Evolutionary conservation across 2,888 invertebrate genomes (phyloP).

Genomic region (Heteromyza rotundicornis): DNA sequence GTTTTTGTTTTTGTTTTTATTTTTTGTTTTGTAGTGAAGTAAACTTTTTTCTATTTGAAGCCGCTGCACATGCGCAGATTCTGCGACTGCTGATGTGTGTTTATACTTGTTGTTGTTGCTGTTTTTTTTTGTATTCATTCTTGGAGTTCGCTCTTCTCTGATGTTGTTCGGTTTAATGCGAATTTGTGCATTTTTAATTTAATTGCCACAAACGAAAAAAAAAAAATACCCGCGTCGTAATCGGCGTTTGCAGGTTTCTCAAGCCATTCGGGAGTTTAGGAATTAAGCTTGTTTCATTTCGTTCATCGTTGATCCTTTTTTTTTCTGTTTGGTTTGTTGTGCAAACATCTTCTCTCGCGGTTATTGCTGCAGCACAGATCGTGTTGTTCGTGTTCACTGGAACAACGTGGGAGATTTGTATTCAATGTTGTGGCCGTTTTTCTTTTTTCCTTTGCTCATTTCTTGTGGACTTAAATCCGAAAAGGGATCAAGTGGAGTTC

Average conservation of each 20-base stretch:
- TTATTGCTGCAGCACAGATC: not conserved
- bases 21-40: not conserved
- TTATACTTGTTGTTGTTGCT: not conserved
- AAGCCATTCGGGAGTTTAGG: not conserved
- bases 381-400: slow-evolving; percentile 10
- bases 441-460: no score
- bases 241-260: not conserved
- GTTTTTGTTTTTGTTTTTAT: not conserved
- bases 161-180: slow-evolving; percentile 26
- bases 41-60: not conserved
- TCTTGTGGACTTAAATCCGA: not conserved
- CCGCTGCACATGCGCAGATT: slow-evolving; percentile 1
- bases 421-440: not conserved
- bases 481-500: no score
- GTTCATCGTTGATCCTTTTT: not conserved
- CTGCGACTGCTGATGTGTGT: not conserved
- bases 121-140: slow-evolving; percentile 2
- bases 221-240: not conserved
- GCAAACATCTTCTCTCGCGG: no score
- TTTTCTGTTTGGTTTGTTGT: not conserved
- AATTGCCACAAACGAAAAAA: slow-evolving; percentile 8
- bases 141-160: not conserved
- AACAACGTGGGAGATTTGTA: slow-evolving; percentile 25
- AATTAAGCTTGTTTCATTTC: not conserved
- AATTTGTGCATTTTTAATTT: slow-evolving; percentile 28